Evolutionary conservation across 2,113 vertebrate genomes (phyloP).

Genomic region (Nothoprocta perdicaria): DNA sequence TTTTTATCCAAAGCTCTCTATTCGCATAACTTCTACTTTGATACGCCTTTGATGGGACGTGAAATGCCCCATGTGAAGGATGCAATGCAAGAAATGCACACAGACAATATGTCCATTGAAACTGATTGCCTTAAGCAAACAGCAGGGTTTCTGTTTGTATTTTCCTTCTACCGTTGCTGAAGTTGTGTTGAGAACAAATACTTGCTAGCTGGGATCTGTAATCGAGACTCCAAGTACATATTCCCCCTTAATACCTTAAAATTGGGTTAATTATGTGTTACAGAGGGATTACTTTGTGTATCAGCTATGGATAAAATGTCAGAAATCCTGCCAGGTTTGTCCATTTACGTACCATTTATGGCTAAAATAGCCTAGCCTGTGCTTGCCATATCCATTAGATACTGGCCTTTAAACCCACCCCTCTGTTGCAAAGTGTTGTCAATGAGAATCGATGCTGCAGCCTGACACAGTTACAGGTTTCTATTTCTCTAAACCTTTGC

Average conservation of each 20-base stretch:
- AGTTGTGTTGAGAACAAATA: neutral
- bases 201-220: neutral
- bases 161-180: neutral
- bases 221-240: neutral
- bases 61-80: neutral
- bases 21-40: neutral
- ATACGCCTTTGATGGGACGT: neutral
- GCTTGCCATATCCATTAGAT: neutral
- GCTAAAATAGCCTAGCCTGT: neutral
- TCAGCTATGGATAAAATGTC: neutral
- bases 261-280: neutral
- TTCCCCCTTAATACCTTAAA: neutral
- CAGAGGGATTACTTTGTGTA: neutral
- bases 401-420: neutral
- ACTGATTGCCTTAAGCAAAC: neutral
- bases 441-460: neutral
- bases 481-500: neutral
- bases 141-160: neutral
- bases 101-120: neutral
- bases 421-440: neutral
- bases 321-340: neutral
- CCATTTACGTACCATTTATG: neutral
- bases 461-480: neutral
- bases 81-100: neutral
- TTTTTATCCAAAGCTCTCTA: neutral